These are phyloP conservation scores for Machaerirhynchus nigripectus DNA, from an alignment of 2,113 vertebrate species.

Conservation along the genomic window DNA sequence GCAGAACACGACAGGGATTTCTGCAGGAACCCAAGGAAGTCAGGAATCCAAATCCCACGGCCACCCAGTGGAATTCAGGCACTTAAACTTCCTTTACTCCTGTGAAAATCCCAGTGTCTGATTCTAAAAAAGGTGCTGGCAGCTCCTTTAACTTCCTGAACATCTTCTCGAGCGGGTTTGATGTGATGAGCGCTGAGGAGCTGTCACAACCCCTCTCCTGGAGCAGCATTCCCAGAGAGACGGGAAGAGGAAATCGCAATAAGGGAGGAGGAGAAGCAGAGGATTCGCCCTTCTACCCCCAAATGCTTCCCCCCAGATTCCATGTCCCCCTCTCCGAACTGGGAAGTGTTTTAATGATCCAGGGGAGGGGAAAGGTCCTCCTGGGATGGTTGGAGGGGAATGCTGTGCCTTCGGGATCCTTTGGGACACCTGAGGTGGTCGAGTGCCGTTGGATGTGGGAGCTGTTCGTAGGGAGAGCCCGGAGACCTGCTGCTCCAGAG, in stretches of 20 bases:
- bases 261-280: not conserved
- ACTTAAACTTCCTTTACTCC: not conserved
- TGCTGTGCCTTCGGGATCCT: not conserved
- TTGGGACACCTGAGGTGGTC: not conserved
- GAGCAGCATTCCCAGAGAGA: not conserved
- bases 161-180: not conserved
- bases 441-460: not conserved
- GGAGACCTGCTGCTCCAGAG: not conserved
- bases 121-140: not conserved
- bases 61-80: not conserved
- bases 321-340: not conserved
- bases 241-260: not conserved
- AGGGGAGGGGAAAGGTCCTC: not conserved
- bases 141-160: not conserved
- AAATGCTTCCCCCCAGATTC: not conserved
- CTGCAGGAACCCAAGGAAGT: not conserved
- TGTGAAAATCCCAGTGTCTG: not conserved
- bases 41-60: not conserved
- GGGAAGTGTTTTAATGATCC: not conserved
- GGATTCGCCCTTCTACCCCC: not conserved
- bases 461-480: fast-evolving
- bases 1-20: not conserved
- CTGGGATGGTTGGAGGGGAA: not conserved
- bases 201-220: not conserved
- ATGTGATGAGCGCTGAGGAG: not conserved